These are phyloP conservation scores for Mirounga angustirostris DNA, from an alignment of 2,113 vertebrate species.

Conservation along the genomic window DNA sequence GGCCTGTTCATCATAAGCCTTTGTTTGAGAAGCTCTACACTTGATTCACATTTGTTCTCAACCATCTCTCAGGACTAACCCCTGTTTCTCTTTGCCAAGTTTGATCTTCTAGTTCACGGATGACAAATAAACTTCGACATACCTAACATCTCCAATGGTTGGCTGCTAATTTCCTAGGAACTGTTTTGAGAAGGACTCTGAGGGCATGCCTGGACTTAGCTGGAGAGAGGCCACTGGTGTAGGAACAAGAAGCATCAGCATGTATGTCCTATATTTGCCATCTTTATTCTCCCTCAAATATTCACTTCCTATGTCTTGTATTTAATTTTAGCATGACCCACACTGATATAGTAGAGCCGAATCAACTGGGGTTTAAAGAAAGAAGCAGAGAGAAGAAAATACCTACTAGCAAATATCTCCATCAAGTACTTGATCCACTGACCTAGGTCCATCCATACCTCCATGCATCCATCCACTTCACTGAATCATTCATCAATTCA, in stretches of 20 bases:
- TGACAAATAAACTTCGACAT: background rate
- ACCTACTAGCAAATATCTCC: background rate
- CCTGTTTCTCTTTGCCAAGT: background rate
- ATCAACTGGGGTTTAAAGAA: background rate
- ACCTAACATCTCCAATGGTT: background rate
- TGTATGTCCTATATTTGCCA: accelerated
- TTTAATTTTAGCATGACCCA: background rate
- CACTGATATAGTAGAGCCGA: background rate
- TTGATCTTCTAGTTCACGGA: background rate
- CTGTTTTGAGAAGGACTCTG: background rate
- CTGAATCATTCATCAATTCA: background rate
- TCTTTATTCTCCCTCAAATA: background rate
- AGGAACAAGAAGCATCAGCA: background rate
- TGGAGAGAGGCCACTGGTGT: background rate
- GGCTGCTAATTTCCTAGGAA: background rate
- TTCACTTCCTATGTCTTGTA: background rate
- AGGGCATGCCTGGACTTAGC: background rate
- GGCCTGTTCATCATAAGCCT: background rate
- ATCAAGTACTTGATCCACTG: background rate
- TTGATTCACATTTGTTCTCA: background rate
- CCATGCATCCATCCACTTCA: background rate
- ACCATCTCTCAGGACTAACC: background rate
- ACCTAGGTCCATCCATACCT: background rate
- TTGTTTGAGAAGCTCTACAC: background rate
- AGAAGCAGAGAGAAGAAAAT: slow-evolving; percentile 12